Evolutionary conservation across 1,140 invertebrate species (phyloP).

Genomic region (Eulimnadia texana): DNA sequence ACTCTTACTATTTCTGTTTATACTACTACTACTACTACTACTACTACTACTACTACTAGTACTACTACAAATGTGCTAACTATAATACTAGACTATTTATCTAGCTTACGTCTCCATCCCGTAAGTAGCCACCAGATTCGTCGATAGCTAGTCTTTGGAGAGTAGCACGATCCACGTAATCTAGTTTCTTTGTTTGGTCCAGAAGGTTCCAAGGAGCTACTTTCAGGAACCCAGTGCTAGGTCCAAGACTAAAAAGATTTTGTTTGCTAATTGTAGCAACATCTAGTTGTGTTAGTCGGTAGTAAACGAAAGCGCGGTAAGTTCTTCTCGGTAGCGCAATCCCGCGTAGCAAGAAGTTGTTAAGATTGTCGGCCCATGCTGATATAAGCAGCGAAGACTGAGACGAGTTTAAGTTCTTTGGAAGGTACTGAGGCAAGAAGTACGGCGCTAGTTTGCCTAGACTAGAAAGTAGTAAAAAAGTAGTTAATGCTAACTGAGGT

Average conservation of each 20-base stretch:
- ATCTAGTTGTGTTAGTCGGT: not conserved
- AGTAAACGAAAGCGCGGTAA: not conserved
- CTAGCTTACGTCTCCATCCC: slow-evolving; percentile 5
- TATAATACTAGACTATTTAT: too few relatives aligned
- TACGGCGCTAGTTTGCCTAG: slow-evolving; percentile 1
- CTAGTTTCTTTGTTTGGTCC: not conserved
- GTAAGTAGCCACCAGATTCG: not conserved
- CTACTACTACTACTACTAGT: too few relatives aligned
- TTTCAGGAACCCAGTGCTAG: slow-evolving; percentile 5
- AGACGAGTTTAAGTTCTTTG: not conserved
- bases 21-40: too few relatives aligned
- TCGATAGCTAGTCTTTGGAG: not conserved
- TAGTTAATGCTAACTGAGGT: too few relatives aligned
- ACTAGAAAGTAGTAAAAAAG: not conserved
- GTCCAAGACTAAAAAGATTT: not conserved
- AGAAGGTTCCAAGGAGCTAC: slow-evolving; percentile 6
- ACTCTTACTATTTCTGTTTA: too few relatives aligned
- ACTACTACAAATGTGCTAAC: too few relatives aligned
- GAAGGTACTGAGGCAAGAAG: slow-evolving; percentile 2
- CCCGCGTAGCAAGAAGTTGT: not conserved
- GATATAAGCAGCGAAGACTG: not conserved
- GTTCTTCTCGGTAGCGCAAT: not conserved
- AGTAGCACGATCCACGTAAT: not conserved
- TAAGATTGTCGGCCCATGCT: slow-evolving; percentile 3
- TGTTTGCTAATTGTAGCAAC: not conserved